Percentiles rank a stretch among this genome's conserved stretches.
These are phyloP conservation scores for Tympanuchus pallidicinctus DNA, from an alignment of 2,113 vertebrate species.

Conservation along the genomic window DNA sequence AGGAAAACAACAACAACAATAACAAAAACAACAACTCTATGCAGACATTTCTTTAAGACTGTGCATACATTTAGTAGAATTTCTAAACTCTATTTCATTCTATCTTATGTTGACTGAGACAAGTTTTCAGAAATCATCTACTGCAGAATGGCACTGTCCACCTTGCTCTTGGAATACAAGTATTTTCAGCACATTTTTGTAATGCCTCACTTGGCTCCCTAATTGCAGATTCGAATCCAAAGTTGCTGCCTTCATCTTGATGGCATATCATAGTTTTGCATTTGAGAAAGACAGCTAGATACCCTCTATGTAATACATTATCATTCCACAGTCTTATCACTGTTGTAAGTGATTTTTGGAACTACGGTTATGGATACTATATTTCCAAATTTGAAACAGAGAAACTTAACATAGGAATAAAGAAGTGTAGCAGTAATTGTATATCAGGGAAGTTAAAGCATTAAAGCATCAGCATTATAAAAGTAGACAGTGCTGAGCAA, in stretches of 20 bases:
- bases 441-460: not conserved
- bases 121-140: not conserved
- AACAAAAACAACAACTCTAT: not conserved
- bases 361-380: not conserved
- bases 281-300: not conserved
- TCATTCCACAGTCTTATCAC: not conserved
- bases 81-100: not conserved
- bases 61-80: not conserved
- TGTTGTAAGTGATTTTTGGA: not conserved
- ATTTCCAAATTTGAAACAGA: not conserved
- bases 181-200: not conserved
- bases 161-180: not conserved
- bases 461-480: not conserved
- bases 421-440: not conserved
- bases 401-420: rapidly evolving
- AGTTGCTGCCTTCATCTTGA: not conserved
- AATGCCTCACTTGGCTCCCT: not conserved
- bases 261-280: rapidly evolving
- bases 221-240: not conserved
- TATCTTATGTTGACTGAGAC: not conserved
- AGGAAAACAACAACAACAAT: not conserved
- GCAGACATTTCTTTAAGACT: not conserved
- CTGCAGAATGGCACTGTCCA: not conserved
- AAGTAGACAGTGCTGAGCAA: not conserved
- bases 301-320: not conserved